Base-by-base conservation (phyloP, 2,797 vertebrate species). In the Yasuhikotakia modesta region DNA sequence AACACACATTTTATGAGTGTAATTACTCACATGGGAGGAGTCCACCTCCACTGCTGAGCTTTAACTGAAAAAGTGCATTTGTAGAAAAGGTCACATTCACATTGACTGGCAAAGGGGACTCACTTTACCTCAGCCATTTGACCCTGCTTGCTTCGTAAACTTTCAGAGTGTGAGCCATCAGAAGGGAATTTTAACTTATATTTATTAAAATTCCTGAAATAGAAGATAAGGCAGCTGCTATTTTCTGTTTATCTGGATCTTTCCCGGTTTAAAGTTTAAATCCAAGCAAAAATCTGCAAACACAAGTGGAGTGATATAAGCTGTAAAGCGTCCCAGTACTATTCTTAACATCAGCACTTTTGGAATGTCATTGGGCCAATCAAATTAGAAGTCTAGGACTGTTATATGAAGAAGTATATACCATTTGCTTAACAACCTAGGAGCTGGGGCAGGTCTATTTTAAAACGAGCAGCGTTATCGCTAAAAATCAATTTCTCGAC, bases 11-110 rank as follows among this genome's bases (percentile, higher is more conserved):
- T 76, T 89, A 89, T 87, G 79, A 53, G 81, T 70, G 78, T 79
- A 84, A 89, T 91, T 85, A 87, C 82, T 87, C 84, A 82, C 68
- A 2, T 19, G 74, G 76, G 71, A 73, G 67, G 70, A 79, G 69
- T 64, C 79, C 76, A 80, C 74, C 73, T 84, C 70, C 83, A 84
- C 58, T 66, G 76, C 2, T 50, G 73, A 79, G 70, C 76, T 66
- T 85, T 82, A 84, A 76, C 79, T 61, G 64, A 12, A 67, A 53
- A 79, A 82, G 80, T 84, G 78, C 82, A 83, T 87, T 79, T 79
- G 79, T 85, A 76, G 63, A 78, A 82, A 85, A 87, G 85, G 85
- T 86, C 83, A 85, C 21, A 76, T 65, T 76, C 73, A 64, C 65
- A 66, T 75, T 2, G 39, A 71, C 52, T 83, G 79, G 16, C 55